These are phyloP conservation scores for Papilio machaon DNA, from an alignment of 1,140 invertebrate genomes.

Conservation along the genomic window DNA sequence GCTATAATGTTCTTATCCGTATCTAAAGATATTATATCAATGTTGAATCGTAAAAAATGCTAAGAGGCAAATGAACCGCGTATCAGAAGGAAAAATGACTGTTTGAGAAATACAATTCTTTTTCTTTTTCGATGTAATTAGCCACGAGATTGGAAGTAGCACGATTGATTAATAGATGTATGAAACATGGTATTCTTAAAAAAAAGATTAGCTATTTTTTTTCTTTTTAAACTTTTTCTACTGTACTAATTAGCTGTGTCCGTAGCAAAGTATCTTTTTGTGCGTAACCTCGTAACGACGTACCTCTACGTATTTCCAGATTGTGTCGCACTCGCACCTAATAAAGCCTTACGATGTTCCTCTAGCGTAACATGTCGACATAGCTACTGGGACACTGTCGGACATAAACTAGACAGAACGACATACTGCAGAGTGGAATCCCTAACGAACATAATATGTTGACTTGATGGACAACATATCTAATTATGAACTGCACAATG, in stretches of 20 bases:
- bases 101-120: neutral
- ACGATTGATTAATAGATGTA: conserved; percentile 3
- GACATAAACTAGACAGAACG: neutral
- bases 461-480: neutral
- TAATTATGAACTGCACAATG: neutral
- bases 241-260: neutral
- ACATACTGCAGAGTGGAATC: neutral
- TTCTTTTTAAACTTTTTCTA: neutral
- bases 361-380: neutral
- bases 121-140: neutral
- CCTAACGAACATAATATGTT: neutral
- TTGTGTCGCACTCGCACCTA: neutral
- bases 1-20: conserved; percentile 32
- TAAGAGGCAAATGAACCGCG: neutral
- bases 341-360: neutral
- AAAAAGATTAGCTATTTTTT: neutral
- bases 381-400: neutral
- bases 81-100: neutral
- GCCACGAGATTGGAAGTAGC: neutral
- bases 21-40: conserved; percentile 22
- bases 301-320: neutral
- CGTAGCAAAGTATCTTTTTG: neutral
- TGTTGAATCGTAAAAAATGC: conserved; percentile 1
- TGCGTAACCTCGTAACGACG: neutral
- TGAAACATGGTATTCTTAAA: neutral